Base-by-base conservation (phyloP, 1,140 invertebrate species). In the Musca vetustissima region DNA sequence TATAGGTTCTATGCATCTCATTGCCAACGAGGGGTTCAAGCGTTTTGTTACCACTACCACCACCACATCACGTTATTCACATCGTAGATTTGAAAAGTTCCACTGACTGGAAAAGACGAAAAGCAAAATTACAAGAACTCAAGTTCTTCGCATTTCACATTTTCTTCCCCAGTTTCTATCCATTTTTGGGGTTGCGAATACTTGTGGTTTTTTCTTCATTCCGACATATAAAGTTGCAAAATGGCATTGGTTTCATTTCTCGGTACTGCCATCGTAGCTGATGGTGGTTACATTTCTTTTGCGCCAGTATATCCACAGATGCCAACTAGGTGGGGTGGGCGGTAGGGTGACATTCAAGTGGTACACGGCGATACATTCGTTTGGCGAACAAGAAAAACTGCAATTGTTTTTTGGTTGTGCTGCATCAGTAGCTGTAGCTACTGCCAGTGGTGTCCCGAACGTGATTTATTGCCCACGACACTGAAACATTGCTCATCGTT, bases 391-490 rank as follows among this genome's bases (percentile, higher is more conserved):
- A 61, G 57, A 36, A 61, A 28, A 17, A 36, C 57, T 61, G 57
- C 57, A 61, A 61, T 61, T 61, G 57, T 61, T 61, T 61, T 61
- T 61, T 61, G 57, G 57, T 61, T 61, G 28, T 61, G 32, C 19
- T 50, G 64, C 64, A 66, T 19, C 43, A 49, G 64, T 47, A 66
- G 43, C 64, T 25, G 64, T 47, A 48, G 24, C 64, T 50, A 49
- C 28, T 48, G 47, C 64, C 64, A 66, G 64, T 66, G 64, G 64
- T 52, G 64, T 66, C 47, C 64, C 64, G 28, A 50, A 66, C 64
- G 64, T 66, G 64, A 66, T 66, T 66, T 66, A 66, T 66, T 49
- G 19, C 64, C 19, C 43, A 50, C 64, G 64, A 66, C 64, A 43
- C 64, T 66, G 64, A 49, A 66, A 50, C 64, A 28, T 25, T 50